Evolutionary conservation across 2,888 invertebrate species (phyloP).

Genomic region (Aphodius sticticus): DNA sequence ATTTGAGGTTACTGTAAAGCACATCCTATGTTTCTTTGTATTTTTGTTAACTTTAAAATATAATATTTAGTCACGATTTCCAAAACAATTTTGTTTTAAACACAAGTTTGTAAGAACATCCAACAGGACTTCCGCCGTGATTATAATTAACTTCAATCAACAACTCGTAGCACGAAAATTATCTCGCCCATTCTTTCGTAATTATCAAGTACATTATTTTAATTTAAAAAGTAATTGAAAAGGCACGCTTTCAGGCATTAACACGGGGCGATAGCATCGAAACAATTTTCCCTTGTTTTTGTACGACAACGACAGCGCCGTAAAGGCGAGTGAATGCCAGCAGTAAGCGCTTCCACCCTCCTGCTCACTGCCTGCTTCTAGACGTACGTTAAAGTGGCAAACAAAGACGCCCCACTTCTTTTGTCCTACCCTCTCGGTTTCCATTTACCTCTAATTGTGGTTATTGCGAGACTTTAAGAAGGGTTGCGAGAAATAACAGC

Average conservation of each 20-base stretch:
- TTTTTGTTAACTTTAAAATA: neutral
- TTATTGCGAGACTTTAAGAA: conserved; percentile 32
- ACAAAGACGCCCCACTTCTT: conserved; percentile 30
- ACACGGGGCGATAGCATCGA: conserved; percentile 17
- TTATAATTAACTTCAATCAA: neutral
- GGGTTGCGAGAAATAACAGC: conserved; percentile 33
- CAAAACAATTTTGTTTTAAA: neutral
- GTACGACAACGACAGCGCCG: neutral
- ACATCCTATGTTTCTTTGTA: neutral
- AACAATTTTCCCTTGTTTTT: conserved; percentile 29
- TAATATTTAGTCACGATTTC: neutral
- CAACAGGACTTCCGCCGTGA: neutral
- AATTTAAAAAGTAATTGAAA: conserved; percentile 4
- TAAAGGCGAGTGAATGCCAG: neutral
- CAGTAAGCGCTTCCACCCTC: conserved; percentile 27
- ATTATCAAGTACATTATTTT: neutral
- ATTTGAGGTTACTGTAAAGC: too few species aligned
- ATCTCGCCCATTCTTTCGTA: neutral
- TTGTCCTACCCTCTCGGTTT: conserved; percentile 25
- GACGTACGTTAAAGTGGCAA: conserved; percentile 24
- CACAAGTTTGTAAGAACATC: neutral
- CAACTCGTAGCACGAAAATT: neutral
- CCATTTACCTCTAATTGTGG: conserved; percentile 36
- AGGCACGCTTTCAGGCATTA: conserved; percentile 10
- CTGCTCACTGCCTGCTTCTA: neutral